A percentile compares a stretch with the other conserved stretches of the same genome.
These are phyloP conservation scores for Atrichornis clamosus DNA, from an alignment of 2,113 vertebrate species.

Conservation along the genomic window DNA sequence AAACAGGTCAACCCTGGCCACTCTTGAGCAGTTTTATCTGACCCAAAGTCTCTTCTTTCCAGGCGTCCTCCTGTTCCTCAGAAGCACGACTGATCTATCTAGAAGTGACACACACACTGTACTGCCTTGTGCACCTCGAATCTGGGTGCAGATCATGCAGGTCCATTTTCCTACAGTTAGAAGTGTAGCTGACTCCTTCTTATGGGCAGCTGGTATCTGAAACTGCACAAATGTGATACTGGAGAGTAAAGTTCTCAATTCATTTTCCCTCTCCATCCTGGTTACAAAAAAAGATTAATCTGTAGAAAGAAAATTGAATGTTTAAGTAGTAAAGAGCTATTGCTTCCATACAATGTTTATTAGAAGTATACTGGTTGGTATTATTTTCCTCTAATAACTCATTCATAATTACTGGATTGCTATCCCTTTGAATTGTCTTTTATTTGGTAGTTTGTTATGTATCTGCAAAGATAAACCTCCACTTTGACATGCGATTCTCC, in stretches of 20 bases:
- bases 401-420: neutral
- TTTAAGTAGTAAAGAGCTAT: neutral
- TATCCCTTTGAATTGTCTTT: neutral
- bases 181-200: neutral
- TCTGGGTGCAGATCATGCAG: neutral
- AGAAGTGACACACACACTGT: neutral
- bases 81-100: neutral
- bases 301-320: neutral
- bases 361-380: neutral
- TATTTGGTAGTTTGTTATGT: neutral
- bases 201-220: neutral
- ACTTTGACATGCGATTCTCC: neutral
- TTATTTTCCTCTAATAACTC: neutral
- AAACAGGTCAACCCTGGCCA: neutral
- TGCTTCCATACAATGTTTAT: neutral
- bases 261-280: neutral
- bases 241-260: neutral
- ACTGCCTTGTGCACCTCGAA: neutral
- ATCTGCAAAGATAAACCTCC: neutral
- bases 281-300: neutral
- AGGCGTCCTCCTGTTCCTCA: neutral
- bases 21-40: neutral
- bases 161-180: neutral
- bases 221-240: neutral
- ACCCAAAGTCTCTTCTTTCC: neutral